Percentiles rank a stretch among this genome's conserved stretches.
These are phyloP conservation scores for Macropodus opercularis DNA, from an alignment of 2,797 vertebrate species.

Conservation along the genomic window DNA sequence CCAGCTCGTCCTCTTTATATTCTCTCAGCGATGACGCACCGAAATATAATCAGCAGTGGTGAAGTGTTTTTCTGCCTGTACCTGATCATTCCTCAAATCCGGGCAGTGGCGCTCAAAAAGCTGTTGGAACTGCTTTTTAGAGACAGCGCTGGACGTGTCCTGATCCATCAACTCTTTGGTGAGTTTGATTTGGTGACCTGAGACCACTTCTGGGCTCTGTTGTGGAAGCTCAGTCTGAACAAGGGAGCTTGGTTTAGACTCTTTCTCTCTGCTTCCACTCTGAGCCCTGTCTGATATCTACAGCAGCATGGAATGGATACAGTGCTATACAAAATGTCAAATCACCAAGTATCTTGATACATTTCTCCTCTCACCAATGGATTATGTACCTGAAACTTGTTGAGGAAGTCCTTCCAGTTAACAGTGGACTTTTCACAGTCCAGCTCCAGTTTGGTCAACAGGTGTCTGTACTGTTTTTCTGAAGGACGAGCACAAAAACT, in stretches of 20 bases:
- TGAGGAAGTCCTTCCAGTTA: conserved; percentile 51
- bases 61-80: conserved; percentile 41
- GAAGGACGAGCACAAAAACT: conserved; percentile 30
- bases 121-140: conserved; percentile 76
- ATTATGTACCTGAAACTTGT: conserved; percentile 21
- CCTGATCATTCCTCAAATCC: conserved; percentile 80
- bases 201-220: conserved; percentile 46
- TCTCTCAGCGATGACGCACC: not conserved
- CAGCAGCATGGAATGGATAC: not conserved
- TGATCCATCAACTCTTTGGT: conserved; percentile 65
- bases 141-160: conserved; percentile 59
- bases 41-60: conserved; percentile 3
- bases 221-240: conserved; percentile 49
- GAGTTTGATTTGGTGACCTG: conserved; percentile 47
- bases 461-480: conserved; percentile 37
- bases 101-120: conserved; percentile 72
- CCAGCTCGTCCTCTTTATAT: conserved; percentile 34
- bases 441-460: conserved; percentile 36
- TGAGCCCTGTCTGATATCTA: not conserved
- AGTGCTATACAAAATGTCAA: too few species aligned
- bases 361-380: conserved; percentile 1
- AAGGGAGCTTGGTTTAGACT: conserved; percentile 59
- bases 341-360: not conserved
- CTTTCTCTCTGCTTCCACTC: conserved; percentile 47
- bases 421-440: conserved; percentile 22